phyloP scores from a whole-genome alignment of 2,888 invertebrate genomes.

The Tyria jacobaeae region DNA sequence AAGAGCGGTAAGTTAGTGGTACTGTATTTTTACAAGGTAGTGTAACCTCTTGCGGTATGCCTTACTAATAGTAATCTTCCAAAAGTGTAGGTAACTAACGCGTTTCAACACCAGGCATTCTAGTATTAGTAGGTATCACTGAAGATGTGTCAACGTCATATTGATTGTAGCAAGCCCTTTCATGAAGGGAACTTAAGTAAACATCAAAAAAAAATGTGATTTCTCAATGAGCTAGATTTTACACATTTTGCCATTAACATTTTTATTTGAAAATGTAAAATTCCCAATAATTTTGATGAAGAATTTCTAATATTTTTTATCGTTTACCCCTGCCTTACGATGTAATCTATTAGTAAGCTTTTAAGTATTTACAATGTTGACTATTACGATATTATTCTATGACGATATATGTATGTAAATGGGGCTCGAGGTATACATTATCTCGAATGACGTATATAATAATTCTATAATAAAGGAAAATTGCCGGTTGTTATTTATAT shows the following conservation, averaged over 20 bases:
- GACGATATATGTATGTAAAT: slow-evolving; percentile 54
- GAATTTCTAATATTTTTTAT: slow-evolving; percentile 78
- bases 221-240: slow-evolving; percentile 57
- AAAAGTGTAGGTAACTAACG: slow-evolving; percentile 60
- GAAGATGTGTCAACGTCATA: slow-evolving; percentile 49
- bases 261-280: slow-evolving; percentile 60
- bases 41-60: slow-evolving; percentile 73
- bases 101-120: slow-evolving; percentile 53
- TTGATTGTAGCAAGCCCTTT: slow-evolving; percentile 46
- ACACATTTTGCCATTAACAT: slow-evolving; percentile 58
- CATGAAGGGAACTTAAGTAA: slow-evolving; percentile 37
- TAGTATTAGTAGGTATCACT: slow-evolving; percentile 64
- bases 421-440: slow-evolving; percentile 59
- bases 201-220: slow-evolving; percentile 50
- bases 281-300: slow-evolving; percentile 57
- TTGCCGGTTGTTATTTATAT: slow-evolving; percentile 44
- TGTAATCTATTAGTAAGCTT: slow-evolving; percentile 76
- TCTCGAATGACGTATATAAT: slow-evolving; percentile 38
- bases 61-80: slow-evolving; percentile 77
- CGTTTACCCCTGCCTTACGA: slow-evolving; percentile 77
- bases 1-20: slow-evolving; percentile 71
- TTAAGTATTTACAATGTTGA: slow-evolving; percentile 85
- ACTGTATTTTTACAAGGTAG: slow-evolving; percentile 78
- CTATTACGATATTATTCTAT: slow-evolving; percentile 77
- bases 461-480: slow-evolving; percentile 38